These are phyloP conservation scores for Drosophila bunnanda DNA, from an alignment of 2,888 invertebrate species.

Conservation along the genomic window DNA sequence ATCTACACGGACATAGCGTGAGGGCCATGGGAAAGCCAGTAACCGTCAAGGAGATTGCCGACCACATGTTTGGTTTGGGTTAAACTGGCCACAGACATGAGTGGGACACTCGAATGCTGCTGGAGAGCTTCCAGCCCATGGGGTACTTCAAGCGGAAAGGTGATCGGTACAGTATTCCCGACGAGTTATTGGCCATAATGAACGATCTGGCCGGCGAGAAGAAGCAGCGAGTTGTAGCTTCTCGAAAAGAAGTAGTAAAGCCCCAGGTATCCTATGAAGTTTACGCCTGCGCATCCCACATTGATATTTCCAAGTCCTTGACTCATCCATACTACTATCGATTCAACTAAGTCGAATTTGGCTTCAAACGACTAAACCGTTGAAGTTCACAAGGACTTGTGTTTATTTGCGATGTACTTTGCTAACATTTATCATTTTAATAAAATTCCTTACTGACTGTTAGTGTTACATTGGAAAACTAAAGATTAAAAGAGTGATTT, in stretches of 20 bases:
- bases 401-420: not conserved
- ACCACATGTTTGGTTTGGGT: not conserved
- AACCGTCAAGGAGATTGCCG: conserved; percentile 1
- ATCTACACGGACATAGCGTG: conserved; percentile 7
- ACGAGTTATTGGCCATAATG: conserved; percentile 6
- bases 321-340: conserved; percentile 1
- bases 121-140: conserved; percentile 4
- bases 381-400: not conserved
- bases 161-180: conserved; percentile 1
- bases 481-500: too few relatives aligned
- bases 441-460: not conserved
- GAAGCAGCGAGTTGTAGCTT: not conserved
- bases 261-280: not conserved
- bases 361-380: not conserved
- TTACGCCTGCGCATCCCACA: not conserved
- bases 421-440: conserved; percentile 3
- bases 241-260: too few relatives aligned
- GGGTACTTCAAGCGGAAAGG: conserved; percentile 4
- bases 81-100: not conserved
- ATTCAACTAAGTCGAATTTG: not conserved
- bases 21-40: conserved; percentile 1
- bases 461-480: too few relatives aligned
- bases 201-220: not conserved
- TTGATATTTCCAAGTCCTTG: conserved; percentile 5
- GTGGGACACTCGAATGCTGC: not conserved